phyloP scores from a whole-genome alignment of 2,113 vertebrate species.

The Boulengeromyrus knoepffleri region DNA sequence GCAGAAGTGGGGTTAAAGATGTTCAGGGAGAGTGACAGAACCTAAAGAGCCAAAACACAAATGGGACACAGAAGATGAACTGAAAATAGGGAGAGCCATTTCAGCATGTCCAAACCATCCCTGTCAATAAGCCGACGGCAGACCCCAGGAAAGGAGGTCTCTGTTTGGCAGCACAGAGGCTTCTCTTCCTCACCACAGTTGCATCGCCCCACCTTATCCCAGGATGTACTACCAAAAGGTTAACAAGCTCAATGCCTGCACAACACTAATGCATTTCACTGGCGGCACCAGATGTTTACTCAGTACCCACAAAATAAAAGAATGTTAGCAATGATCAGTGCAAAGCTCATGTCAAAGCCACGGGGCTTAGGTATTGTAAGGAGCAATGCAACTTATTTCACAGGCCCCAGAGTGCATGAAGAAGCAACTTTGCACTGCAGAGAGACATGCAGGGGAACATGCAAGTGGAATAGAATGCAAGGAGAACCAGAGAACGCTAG shows the following conservation, averaged over 20 bases:
- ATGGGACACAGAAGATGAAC: not conserved
- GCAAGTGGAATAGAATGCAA: not conserved
- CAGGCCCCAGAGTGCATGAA: not conserved
- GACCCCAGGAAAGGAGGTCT: not conserved
- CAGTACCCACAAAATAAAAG: not conserved
- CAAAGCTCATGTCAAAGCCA: not conserved
- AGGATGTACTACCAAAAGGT: not conserved
- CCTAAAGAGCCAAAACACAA: not conserved
- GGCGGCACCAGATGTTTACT: not conserved
- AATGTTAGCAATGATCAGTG: not conserved
- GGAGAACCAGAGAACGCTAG: not conserved
- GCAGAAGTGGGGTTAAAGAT: slow-evolving; percentile 3
- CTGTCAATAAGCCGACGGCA: not conserved
- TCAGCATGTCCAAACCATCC: not conserved
- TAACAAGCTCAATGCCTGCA: not conserved
- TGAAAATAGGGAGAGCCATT: not conserved
- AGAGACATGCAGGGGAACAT: not conserved
- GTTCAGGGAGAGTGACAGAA: not conserved
- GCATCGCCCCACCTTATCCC: not conserved
- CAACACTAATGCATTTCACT: not conserved
- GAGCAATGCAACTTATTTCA: not conserved
- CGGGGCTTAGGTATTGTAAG: not conserved
- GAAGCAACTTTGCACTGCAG: not conserved
- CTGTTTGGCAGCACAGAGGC: not conserved
- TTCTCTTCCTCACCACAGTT: not conserved